Evolutionary conservation across 2,888 invertebrate genomes (phyloP).

Genomic region (Willowsia nigromaculata): DNA sequence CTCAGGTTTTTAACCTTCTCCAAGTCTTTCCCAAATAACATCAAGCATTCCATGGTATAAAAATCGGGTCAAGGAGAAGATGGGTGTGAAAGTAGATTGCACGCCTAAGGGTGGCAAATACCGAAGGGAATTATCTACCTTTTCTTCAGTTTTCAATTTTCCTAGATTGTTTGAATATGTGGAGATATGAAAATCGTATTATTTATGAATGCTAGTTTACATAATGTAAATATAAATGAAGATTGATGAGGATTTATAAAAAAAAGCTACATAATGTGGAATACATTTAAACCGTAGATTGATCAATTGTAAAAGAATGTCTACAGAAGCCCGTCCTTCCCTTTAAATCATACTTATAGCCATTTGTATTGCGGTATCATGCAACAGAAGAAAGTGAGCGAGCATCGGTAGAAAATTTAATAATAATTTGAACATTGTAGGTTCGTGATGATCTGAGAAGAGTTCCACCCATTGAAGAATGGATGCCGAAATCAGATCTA

Average conservation of each 20-base stretch:
- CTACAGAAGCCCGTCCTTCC: too few relatives aligned
- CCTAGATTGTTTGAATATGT: background rate
- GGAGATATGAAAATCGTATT: background rate
- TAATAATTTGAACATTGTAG: conserved; percentile 71
- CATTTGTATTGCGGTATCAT: too few relatives aligned
- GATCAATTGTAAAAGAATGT: too few relatives aligned
- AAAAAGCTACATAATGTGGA: too few relatives aligned
- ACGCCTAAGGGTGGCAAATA: background rate
- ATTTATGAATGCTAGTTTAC: background rate
- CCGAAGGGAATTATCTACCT: background rate
- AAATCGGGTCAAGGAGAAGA: conserved; percentile 43
- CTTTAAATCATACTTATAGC: background rate
- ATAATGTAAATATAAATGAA: background rate
- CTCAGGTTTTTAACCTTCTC: background rate
- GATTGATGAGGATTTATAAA: background rate
- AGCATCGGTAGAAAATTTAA: too few relatives aligned
- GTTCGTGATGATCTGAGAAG: conserved; percentile 79
- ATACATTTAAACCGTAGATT: too few relatives aligned
- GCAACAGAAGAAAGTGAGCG: too few relatives aligned
- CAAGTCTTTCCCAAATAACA: background rate
- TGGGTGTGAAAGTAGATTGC: background rate
- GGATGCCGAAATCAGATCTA: conserved; percentile 79
- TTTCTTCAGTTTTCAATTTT: conserved; percentile 36
- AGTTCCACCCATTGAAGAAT: conserved; percentile 79
- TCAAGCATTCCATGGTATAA: background rate